Evolutionary conservation across 1,140 invertebrate genomes (phyloP), one percentile per base, ranked within the genome.

Genomic region (Musca domestica): DNA sequence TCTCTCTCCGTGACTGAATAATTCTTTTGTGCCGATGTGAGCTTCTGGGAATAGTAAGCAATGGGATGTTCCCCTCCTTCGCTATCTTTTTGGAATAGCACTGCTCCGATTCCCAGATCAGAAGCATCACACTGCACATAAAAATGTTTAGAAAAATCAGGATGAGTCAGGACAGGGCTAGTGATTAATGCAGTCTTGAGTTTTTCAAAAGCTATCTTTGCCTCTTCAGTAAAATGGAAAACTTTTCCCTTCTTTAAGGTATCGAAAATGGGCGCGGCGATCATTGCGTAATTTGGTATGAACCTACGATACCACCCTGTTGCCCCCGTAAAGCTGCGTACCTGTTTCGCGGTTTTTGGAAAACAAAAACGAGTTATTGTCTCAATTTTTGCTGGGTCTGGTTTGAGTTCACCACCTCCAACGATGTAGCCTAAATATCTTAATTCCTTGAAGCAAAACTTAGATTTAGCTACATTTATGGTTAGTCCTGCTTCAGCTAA

Each of bases 281-380:
- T 17, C 7, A n/a, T n/a, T 70, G 72, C 25, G 85, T 77, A 56
- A 9, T 56, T 27, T 56, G 20, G 20, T 12, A 63, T 20, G 67
- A 84, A 86, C 2, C 74, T 48, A 5, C 81, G 67, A 69, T 84
- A 84, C 70, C 81, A 85, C 5, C 74, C 74, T 2, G 80, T 73
- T 65, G 85, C 78, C 1, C 83, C 84, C 7, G 84, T 70, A 68
- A 86, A 85, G 56, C 79, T 64, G 41, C 75, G 63, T 1, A 81
- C 68, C 52, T 81, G 72, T 20, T 76, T 80, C 0, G 69, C 64
- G 0, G 70, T 78, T 63, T 65, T 73, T 6, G 74, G 73, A 14
- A 71, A 2, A 17, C 72, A 73, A 7, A 74, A 68, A 48, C 72
- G 72, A 5, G 47, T 47, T 15, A 81, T 64, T 1, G 48, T 23